Evolutionary conservation across 2,113 vertebrate species (phyloP), one percentile per base, ranked within the genome.

Genomic region (Corythaeola cristata): DNA sequence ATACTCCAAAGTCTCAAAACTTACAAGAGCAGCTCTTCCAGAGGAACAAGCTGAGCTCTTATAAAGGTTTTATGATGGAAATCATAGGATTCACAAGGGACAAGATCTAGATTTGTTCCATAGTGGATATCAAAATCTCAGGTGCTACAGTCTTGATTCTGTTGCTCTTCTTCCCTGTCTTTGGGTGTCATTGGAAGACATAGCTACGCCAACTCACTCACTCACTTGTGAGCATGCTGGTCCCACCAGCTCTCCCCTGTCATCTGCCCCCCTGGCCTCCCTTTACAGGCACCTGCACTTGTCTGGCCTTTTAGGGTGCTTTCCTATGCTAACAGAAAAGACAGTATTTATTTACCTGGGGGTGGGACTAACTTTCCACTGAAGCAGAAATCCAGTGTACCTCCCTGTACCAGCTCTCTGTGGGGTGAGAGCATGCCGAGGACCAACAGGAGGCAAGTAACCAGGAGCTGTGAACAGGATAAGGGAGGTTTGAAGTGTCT

Each of bases 131-230:
- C 84, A 73, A 63, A 69, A 67, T 52, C 15, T 27, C 8, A 23
- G 50, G 7, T 32, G 17, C 35, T 26, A 28, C 35, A 47, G 19
- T 59, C 39, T 30, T 52, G 74, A 33, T 27, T 66, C 41, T 35
- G 9, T 32, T 2, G 1, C 12, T 67, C 11, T 72, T 64, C 44
- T 55, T 47, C 41, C 10, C 5, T 12, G 15, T 20, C 24, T 76
- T 21, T 0, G 1, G 10, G 20, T 53, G 23, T 9, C 8, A 7
- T 19, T 39, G 10, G 58, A 71, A 59, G 58, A 39, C 12, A 33
- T 3, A 19, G 15, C 12, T 55, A 45, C 1, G 8, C 23, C 32
- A 62, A 22, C 8, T 20, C 45, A 71, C 8, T 21, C 0, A 0
- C 26, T 63, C 27, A 15, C 13, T 67, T 41, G 8, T 17, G 17